These are phyloP conservation scores for Clarias batrachus DNA, from an alignment of 2,113 vertebrate species.

Conservation along the genomic window DNA sequence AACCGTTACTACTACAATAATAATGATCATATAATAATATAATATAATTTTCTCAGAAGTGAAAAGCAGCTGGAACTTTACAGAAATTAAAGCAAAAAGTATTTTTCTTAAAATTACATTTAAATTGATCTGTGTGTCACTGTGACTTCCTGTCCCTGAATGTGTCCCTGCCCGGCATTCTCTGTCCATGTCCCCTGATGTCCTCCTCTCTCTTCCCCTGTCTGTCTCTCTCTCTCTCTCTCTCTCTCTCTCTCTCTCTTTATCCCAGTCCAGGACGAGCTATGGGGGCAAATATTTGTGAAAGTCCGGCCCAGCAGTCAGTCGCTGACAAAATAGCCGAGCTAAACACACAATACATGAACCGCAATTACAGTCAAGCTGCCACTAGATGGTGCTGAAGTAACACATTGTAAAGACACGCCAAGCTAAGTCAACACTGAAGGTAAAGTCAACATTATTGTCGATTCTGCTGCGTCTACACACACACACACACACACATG, in stretches of 20 bases:
- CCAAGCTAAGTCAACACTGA: background rate
- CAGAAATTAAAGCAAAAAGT: background rate
- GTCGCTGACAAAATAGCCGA: background rate
- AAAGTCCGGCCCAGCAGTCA: background rate
- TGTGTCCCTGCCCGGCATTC: background rate
- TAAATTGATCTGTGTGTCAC: too few species aligned
- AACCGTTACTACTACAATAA: background rate
- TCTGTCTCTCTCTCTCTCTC: background rate
- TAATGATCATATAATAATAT: background rate
- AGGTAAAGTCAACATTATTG: too few species aligned
- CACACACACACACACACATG: too few species aligned
- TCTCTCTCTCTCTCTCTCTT: background rate
- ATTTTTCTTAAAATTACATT: background rate
- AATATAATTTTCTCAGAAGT: background rate
- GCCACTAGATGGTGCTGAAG: background rate
- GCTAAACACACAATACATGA: background rate
- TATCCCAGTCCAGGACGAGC: background rate
- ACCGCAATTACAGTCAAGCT: background rate
- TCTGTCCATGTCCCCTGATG: background rate
- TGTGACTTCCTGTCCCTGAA: too few species aligned
- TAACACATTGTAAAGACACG: background rate
- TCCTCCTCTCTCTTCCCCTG: background rate
- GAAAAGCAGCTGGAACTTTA: background rate
- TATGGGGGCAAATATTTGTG: background rate
- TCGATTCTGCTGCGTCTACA: too few species aligned